These are phyloP conservation scores for Trypoxylon attenuatum DNA, from an alignment of 2,888 invertebrate genomes.

Conservation along the genomic window DNA sequence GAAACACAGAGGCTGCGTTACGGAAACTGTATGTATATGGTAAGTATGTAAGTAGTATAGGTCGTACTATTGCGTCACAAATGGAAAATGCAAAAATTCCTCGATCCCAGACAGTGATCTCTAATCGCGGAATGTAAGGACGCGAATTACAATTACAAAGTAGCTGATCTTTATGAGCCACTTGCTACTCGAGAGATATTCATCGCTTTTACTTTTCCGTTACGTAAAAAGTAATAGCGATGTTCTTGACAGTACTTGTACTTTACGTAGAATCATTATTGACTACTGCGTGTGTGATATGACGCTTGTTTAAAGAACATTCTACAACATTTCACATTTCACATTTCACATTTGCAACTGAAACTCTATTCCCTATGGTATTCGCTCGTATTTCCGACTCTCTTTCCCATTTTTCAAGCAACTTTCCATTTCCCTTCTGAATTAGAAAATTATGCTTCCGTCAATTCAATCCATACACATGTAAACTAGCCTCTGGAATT, in stretches of 20 bases:
- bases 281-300: constrained; percentile 28
- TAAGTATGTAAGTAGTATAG: too few species aligned
- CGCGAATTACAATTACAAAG: constrained; percentile 48
- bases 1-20: too few species aligned
- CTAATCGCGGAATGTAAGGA: constrained; percentile 45
- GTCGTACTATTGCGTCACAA: constrained; percentile 7
- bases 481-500: too few species aligned
- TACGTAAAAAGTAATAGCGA: constrained; percentile 40
- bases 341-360: too few species aligned
- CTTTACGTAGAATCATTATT: constrained; percentile 6
- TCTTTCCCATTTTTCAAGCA: too few species aligned
- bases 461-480: too few species aligned
- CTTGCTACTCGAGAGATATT: neutral
- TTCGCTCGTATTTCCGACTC: neutral
- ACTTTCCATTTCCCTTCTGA: too few species aligned
- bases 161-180: constrained; percentile 22
- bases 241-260: neutral
- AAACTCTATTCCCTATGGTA: too few species aligned
- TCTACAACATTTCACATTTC: too few species aligned
- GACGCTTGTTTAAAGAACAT: too few species aligned
- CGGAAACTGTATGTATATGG: too few species aligned
- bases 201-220: constrained; percentile 37
- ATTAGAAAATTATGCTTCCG: too few species aligned
- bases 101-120: constrained; percentile 4
- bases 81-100: constrained; percentile 30